phyloP scores from a whole-genome alignment of 2,113 vertebrate genomes.

The Xenopus laevis region DNA sequence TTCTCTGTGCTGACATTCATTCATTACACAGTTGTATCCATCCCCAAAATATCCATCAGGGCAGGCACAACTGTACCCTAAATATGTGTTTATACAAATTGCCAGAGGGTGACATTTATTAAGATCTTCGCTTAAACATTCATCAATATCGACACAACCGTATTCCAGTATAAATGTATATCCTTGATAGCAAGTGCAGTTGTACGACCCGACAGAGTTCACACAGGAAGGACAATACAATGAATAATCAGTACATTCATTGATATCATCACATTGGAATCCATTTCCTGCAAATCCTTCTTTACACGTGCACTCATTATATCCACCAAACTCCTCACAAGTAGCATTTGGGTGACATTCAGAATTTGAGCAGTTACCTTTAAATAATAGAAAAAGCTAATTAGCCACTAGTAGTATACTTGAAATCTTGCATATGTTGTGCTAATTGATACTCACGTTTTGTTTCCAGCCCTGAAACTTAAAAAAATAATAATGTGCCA shows the following conservation, averaged over 20 bases:
- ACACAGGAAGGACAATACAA: slow-evolving; percentile 16
- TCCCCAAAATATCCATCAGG: slow-evolving; percentile 44
- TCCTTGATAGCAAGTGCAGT: slow-evolving; percentile 2
- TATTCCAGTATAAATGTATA: neutral
- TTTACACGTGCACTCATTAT: slow-evolving; percentile 41
- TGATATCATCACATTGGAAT: slow-evolving; percentile 39
- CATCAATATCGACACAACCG: slow-evolving; percentile 47
- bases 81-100: slow-evolving; percentile 44
- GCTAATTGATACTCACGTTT: too few relatives aligned
- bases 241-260: slow-evolving; percentile 19
- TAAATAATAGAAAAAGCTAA: neutral
- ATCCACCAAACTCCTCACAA: slow-evolving; percentile 9
- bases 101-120: slow-evolving; percentile 48
- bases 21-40: slow-evolving; percentile 23
- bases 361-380: slow-evolving; percentile 21
- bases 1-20: neutral
- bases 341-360: slow-evolving; percentile 46
- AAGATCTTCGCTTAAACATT: slow-evolving; percentile 30
- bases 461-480: too few relatives aligned
- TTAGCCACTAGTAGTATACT: too few relatives aligned
- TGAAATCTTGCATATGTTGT: too few relatives aligned
- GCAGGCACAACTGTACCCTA: slow-evolving; percentile 50
- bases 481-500: too few relatives aligned
- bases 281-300: slow-evolving; percentile 50
- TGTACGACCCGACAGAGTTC: slow-evolving; percentile 40